These are phyloP conservation scores for Anabacerthia variegaticeps DNA, from an alignment of 2,797 vertebrate species.

Conservation along the genomic window DNA sequence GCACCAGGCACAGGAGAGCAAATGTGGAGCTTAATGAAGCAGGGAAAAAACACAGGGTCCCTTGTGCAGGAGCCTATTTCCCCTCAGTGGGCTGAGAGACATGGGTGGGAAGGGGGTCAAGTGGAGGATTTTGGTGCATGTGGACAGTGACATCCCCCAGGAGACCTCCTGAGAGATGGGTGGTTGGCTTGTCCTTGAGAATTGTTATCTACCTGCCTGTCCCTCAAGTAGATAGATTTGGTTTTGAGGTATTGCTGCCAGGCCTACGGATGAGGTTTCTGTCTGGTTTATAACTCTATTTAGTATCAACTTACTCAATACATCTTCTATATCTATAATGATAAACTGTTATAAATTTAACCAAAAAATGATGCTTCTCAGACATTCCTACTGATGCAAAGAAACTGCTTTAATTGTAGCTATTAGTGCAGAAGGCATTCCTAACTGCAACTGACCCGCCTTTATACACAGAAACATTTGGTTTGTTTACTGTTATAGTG, in stretches of 20 bases:
- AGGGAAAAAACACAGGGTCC: background rate
- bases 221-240: background rate
- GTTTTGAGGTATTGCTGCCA: background rate
- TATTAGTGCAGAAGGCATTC: background rate
- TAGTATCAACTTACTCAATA: background rate
- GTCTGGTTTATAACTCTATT: background rate
- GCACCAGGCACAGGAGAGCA: background rate
- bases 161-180: fast-evolving
- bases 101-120: fast-evolving
- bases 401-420: background rate
- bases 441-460: background rate
- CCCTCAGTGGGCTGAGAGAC: background rate
- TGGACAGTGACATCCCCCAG: background rate
- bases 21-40: fast-evolving
- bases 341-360: background rate
- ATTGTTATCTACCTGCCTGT: background rate
- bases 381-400: background rate
- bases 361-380: background rate
- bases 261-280: background rate
- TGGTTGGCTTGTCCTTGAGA: background rate
- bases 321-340: background rate
- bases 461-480: background rate
- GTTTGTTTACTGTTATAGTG: background rate
- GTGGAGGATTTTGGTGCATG: background rate
- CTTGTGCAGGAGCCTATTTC: fast-evolving